Base-by-base conservation (phyloP, 2,888 invertebrate species). In the Strigamia maritima region DNA sequence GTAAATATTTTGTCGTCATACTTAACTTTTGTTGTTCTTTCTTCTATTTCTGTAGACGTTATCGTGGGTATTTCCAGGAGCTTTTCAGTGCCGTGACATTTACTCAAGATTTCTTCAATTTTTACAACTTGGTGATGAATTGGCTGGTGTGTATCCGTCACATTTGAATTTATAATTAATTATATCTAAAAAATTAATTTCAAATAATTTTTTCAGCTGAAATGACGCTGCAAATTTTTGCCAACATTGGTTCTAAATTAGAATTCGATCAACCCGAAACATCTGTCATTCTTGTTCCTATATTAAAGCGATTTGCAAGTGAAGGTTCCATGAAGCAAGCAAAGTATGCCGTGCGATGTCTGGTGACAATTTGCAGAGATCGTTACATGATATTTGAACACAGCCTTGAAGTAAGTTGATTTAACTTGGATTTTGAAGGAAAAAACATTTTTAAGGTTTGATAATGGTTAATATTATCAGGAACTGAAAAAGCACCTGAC, bases 241-340 rank as follows among this genome's bases (percentile, higher is more conserved):
- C 84, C 40, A 85, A 86, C 82, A 85, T 86, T 81, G 87, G 87
- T 8, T 82, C 83, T 76, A 83, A 84, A 28, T 80, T 87, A 28
- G 85, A 86, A 80, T 81, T 82, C 35, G 82, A 84, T 24, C 84
- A 84, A 81, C 85, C 86, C 54, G 84, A 85, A 78, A 83, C 86
- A 54, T 85, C 85, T 82, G 82, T 83, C 86, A 90, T 91, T 81
- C 87, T 98, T 85, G 91, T 94, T 40, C 94, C 94, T 1, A 90
- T 95, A 77, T 94, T 97, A 86, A 94, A 94, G 85, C 92, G 92
- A 79, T 92, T 96, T 85, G 94, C 95, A 0, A 92, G 94, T 83
- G 91, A 91, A 70, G 98, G 98, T 14, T 94, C 94, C 3, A 93
- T 95, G 0, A 97, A 97, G 86, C 97, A 98, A 87, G 96, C 97